Base-by-base conservation (phyloP, 1,140 invertebrate genomes). In the Cydia strobilella region DNA sequence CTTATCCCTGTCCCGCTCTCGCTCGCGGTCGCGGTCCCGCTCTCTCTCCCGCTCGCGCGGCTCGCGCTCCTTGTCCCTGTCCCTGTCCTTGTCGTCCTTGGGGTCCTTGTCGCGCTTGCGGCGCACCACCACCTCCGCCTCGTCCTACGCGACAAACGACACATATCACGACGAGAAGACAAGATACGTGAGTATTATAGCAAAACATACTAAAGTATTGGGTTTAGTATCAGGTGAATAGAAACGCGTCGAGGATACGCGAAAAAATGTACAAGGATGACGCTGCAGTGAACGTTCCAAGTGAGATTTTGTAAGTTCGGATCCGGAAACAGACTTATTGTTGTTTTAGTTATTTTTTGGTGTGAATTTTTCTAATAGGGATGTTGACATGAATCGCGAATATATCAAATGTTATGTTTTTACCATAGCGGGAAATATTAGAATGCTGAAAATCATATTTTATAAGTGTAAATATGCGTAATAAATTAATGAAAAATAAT, bases 91-190 rank as follows among this genome's bases (percentile, higher is more conserved):
- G 25, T 85, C 84, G 10, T 80, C 79, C 12, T 73, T 27, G 45
- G 83, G 81, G 10, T 77, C 74, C 51, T 45, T 74, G 42, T 76
- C 72, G 51, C 72, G 20, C 83, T 89, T 90, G 77, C 88, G 83
- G 2, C 87, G 82, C 78, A 88, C 88, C 74, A 90, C 88, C 65
- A 90, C 90, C 31, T 90, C 86, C 12, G 88, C 88, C 82, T 91
- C 90, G 82, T 91, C 90, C 90, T 91, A 86, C 78, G 74, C 79
- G 76, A 82, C 79, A 78, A 82, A 48, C 42, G 27, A 6, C 15
- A 18, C 20, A 12, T 23, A 59, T 59, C 20, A 59, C 18, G 1
- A 23, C 54, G 18, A 59, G 18, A 10, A n/a, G 7, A 59, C 7
- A 0, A 54, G 15, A 54, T 3, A 18, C 15, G 7, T 20, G 13